These are phyloP conservation scores for Ellobius talpinus DNA, from an alignment of 2,113 vertebrate genomes.

Conservation along the genomic window DNA sequence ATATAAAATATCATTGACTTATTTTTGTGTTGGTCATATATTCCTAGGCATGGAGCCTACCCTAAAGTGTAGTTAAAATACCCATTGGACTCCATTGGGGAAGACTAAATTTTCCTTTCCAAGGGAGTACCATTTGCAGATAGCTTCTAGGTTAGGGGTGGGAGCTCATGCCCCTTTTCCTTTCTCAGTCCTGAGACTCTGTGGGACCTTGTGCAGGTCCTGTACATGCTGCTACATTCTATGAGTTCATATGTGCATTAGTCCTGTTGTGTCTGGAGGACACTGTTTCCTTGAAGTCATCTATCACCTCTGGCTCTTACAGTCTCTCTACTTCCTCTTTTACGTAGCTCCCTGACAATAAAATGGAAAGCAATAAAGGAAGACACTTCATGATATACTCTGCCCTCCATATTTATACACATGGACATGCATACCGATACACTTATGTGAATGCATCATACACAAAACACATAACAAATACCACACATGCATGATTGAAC, in stretches of 20 bases:
- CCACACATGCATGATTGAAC: neutral
- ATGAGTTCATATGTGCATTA: neutral
- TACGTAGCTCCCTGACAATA: neutral
- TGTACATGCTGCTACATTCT: neutral
- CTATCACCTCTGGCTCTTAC: neutral
- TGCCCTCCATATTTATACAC: neutral
- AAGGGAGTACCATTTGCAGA: neutral
- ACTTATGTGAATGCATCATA: neutral
- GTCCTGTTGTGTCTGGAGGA: neutral
- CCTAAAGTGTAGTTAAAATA: neutral
- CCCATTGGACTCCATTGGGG: neutral
- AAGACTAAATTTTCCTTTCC: neutral
- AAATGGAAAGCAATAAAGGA: neutral
- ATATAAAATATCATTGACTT: neutral
- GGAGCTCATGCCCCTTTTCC: neutral
- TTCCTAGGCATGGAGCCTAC: neutral
- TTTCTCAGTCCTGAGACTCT: neutral
- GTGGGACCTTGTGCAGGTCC: neutral
- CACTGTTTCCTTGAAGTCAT: neutral
- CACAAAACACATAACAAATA: neutral
- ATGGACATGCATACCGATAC: neutral
- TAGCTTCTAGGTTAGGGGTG: neutral
- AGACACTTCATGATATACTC: neutral
- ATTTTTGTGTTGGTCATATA: neutral
- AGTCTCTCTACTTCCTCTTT: neutral